A percentile compares a stretch with the other conserved stretches of the same genome.
phyloP scores from a whole-genome alignment of 2,113 vertebrate genomes.

The Motacilla alba region DNA sequence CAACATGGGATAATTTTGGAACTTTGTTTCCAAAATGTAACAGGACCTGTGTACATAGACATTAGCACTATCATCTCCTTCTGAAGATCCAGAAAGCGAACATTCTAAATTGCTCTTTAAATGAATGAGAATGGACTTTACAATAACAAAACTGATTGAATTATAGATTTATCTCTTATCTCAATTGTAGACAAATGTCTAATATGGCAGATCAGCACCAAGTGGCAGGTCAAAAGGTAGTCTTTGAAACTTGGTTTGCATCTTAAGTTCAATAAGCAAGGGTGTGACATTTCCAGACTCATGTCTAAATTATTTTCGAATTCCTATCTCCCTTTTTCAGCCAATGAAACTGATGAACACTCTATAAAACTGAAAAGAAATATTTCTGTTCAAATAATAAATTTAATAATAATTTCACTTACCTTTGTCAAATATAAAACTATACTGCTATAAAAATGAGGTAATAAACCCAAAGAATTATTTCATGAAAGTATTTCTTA shows the following conservation, averaged over 20 bases:
- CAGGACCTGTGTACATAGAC: neutral
- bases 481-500: neutral
- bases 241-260: neutral
- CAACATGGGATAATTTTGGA: neutral
- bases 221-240: neutral
- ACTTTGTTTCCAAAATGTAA: neutral
- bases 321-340: neutral
- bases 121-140: neutral
- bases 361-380: neutral
- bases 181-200: neutral
- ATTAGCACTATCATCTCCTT: neutral
- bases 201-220: neutral
- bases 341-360: neutral
- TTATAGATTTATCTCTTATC: neutral
- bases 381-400: neutral
- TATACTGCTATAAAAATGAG: neutral
- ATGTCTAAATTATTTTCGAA: neutral
- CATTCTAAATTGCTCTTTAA: neutral
- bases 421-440: neutral
- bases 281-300: neutral
- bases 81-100: neutral
- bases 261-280: neutral
- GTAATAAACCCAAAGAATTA: neutral
- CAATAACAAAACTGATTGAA: neutral
- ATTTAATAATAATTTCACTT: neutral